Base-by-base conservation (phyloP, 1,140 invertebrate genomes). In the Megathymus violae region DNA sequence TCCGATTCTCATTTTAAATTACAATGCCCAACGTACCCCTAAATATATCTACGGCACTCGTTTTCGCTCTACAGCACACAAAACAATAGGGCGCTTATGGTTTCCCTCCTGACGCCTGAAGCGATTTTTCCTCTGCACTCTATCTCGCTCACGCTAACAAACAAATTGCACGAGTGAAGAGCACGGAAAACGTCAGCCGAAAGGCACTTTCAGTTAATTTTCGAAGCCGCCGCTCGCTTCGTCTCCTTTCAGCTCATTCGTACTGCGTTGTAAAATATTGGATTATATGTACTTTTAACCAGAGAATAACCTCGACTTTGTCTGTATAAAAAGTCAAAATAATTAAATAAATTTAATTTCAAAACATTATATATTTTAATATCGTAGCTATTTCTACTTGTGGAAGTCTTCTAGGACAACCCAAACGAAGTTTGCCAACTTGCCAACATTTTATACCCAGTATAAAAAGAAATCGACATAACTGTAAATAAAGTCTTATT, bases 201-300 rank as follows among this genome's bases (percentile, higher is more conserved):
- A 85, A 83, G 82, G 78, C 80, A 88, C 80, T 88, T 81, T 82
- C 65, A 81, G 85, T 80, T 86, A 89, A 88, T 89, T 89, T 89
- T 82, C 78, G 69, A 63, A 74, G 82, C 76, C 78, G 67, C 74
- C 74, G 78, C 78, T 77, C 72, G 72, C 71, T 77, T 74, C 71
- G 69, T 67, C 76, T 77, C 74, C 62, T 78, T 80, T 69, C 66
- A 68, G 65, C 67, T 48, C 65, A 34, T 54, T 48, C 56, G 17
- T 52, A 62, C 63, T 60, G 62, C 54, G 64, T 19, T 71, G 64
- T 68, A 74, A 74, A 74, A 67, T 67, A 66, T 71, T 62, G 67
- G 52, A 74, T 76, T 64, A 69, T 74, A 80, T 75, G n/a, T n/a
- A n/a, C n/a, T 78, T 74, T 46, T 31, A 31, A 31, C 27, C 4